Evolutionary conservation across 2,797 vertebrate genomes (phyloP).

Genomic region (Phalloptychus januarius): DNA sequence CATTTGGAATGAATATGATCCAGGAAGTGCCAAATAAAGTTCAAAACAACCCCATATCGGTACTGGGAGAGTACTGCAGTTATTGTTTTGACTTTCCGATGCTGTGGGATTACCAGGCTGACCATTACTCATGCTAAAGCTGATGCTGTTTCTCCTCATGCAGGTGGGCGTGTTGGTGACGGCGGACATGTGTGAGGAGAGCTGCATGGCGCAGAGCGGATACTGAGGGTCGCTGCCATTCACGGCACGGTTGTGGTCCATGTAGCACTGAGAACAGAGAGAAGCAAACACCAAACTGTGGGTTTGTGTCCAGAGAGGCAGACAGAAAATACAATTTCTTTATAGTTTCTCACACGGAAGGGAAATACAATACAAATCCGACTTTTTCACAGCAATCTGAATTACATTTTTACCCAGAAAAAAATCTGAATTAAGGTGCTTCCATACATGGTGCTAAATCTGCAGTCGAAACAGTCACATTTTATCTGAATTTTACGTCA

Average conservation of each 20-base stretch:
- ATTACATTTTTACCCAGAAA: too few species aligned
- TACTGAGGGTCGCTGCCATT: conserved; percentile 80
- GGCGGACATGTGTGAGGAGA: conserved; percentile 93
- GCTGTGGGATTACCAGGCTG: conserved; percentile 77
- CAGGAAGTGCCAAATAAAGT: not conserved
- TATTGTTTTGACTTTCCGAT: not conserved
- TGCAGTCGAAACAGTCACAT: too few species aligned
- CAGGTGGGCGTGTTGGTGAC: conserved; percentile 92
- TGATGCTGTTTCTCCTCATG: conserved; percentile 90
- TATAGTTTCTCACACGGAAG: not conserved
- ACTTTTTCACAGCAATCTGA: not conserved
- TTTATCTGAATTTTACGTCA: too few species aligned
- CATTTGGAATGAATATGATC: not conserved
- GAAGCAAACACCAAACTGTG: not conserved
- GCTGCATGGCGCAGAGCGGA: conserved; percentile 95
- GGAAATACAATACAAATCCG: not conserved
- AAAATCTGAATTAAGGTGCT: too few species aligned
- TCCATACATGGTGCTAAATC: too few species aligned
- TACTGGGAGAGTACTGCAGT: not conserved
- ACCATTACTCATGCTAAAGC: conserved; percentile 85
- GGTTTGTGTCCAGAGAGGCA: not conserved
- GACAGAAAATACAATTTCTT: not conserved
- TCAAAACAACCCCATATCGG: not conserved
- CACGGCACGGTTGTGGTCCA: conserved; percentile 81
- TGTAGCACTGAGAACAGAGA: conserved; percentile 81